phyloP scores from a whole-genome alignment of 2,113 vertebrate species.

The Corvus hawaiiensis region DNA sequence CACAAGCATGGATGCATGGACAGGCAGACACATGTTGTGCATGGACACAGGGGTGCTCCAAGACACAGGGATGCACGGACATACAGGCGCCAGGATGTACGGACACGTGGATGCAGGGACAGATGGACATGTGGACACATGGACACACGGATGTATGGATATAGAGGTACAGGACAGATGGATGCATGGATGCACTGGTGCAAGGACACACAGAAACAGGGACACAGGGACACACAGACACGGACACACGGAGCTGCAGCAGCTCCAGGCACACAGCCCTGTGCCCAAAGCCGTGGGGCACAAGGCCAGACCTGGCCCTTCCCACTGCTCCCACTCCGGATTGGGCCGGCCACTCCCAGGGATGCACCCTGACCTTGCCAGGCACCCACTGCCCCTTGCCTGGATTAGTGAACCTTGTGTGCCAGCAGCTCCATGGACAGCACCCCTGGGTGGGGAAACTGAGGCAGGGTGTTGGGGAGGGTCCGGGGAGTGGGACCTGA shows the following conservation, averaged over 20 bases:
- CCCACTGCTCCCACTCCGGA: not conserved
- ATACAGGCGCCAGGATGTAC: rapidly evolving
- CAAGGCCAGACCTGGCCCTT: not conserved
- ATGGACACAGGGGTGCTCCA: not conserved
- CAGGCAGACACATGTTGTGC: not conserved
- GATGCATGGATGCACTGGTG: rapidly evolving
- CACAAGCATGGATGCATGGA: not conserved
- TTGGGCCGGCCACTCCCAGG: rapidly evolving
- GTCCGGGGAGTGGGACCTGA: not conserved
- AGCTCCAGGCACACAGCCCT: not conserved
- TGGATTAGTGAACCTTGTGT: rapidly evolving
- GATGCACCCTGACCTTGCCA: not conserved
- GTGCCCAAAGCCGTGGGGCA: rapidly evolving
- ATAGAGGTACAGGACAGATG: not conserved
- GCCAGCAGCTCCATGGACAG: not conserved
- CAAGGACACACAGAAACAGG: rapidly evolving
- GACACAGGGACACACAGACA: no score
- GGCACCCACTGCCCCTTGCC: not conserved
- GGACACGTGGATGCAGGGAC: not conserved
- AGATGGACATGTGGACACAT: not conserved
- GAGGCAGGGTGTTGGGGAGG: not conserved
- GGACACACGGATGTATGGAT: not conserved
- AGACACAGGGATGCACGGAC: no score
- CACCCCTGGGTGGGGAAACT: not conserved
- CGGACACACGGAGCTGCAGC: not conserved